Conservation (phyloP, 2,888 invertebrate genomes). For the Pollenia labialis region DNA sequence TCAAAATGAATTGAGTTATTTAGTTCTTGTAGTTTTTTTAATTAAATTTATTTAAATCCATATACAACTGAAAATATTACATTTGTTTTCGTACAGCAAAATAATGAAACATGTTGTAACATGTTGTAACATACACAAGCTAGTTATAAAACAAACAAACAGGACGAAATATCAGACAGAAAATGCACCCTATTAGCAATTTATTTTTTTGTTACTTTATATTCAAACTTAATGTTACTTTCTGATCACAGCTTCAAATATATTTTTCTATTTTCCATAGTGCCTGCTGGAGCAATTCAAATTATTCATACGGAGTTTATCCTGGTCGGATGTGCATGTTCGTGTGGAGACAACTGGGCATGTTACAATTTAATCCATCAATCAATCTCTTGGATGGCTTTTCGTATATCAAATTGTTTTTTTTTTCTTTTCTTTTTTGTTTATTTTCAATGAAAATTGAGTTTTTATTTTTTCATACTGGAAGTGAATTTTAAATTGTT, state of each 20-base stretch:
- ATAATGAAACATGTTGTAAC: neutral
- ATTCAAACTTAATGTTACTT: too few relatives aligned
- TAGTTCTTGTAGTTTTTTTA: neutral
- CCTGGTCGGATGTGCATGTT: neutral
- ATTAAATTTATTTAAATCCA: slow-evolving; percentile 14
- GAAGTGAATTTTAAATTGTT: neutral
- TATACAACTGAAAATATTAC: neutral
- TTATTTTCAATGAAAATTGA: slow-evolving; percentile 5
- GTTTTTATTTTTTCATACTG: slow-evolving; percentile 3
- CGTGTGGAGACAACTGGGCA: neutral
- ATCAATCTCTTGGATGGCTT: neutral
- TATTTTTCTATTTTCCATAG: too few relatives aligned
- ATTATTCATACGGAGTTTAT: neutral
- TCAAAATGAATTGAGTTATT: slow-evolving; percentile 18
- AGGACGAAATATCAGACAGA: too few relatives aligned
- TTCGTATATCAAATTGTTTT: neutral
- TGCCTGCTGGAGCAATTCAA: neutral
- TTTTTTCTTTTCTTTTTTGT: too few relatives aligned
- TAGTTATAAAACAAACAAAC: too few relatives aligned
- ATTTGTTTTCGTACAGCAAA: neutral
- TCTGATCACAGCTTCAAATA: too few relatives aligned
- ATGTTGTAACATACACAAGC: neutral
- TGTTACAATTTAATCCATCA: slow-evolving; percentile 33
- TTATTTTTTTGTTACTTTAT: too few relatives aligned
- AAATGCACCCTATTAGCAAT: too few relatives aligned